Evolutionary conservation across 2,797 vertebrate genomes (phyloP), one percentile per base, ranked within the genome.

Genomic region (Centroberyx gerrardi): DNA sequence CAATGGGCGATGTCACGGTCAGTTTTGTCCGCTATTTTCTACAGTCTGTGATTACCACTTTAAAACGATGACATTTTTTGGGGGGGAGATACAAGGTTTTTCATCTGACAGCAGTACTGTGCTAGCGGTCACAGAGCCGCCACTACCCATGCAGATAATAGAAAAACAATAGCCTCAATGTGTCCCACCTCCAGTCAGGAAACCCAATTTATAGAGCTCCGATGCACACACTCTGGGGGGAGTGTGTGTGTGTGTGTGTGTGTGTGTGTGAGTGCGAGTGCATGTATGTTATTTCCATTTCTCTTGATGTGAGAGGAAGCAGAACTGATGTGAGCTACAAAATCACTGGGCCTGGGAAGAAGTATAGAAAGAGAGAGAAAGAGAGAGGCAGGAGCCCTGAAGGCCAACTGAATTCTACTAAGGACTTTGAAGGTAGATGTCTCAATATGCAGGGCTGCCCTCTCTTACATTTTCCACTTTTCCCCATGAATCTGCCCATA

Each of bases 111-210:
- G 38, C 13, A 14, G 27, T 51, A 22, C 14, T 48, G 27, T 62
- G 38, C 49, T 67, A 33, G 53, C 8, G 29, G 40, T 67, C 63
- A 59, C 54, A 60, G 8, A 59, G 36, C 22, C 13, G 3, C 8
- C 58, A 14, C 52, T 58, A 44, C 42, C 53, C 59, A 73, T 56
- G 60, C 76, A 64, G 76, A 51, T 79, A 74, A 74, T 69, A 69
- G 64, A 73, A 73, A 68, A 69, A 64, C 59, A 74, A 64, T 12
- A 66, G 49, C 29, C 54, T 66, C 28, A 27, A 9, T 42, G 51
- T 59, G 33, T 65, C 27, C 38, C 62, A 59, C 65, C 51, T 48
- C 61, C 38, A 59, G 53, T 44, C 15, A 15, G 28, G 31, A 74
- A 56, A 68, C 40, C 52, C 51, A 62, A 51, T 78, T 67, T 56